Conservation (phyloP, 2,113 vertebrate species). For the Atlantisia rogersi region DNA sequence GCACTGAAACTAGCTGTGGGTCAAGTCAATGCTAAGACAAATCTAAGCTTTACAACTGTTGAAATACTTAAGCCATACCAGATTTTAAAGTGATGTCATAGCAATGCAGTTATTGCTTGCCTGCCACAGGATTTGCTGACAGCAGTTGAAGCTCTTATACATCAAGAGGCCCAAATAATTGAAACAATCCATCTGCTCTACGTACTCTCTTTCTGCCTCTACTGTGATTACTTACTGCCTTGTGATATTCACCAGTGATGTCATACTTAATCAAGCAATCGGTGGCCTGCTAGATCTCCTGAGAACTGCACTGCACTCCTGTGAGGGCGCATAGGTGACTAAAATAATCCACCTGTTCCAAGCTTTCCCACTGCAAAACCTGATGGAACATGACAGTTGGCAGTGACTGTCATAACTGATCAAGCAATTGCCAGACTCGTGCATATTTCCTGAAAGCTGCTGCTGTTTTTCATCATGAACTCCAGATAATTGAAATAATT, state of each 20-base stretch:
- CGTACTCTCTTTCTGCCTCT: neutral
- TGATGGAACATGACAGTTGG: constrained; percentile 24
- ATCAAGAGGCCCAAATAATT: constrained; percentile 38
- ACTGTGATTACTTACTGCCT: neutral
- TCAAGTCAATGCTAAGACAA: constrained; percentile 32
- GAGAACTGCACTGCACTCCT: neutral
- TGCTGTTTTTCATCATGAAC: constrained; percentile 57
- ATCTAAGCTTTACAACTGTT: constrained; percentile 47
- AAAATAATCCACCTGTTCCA: constrained; percentile 24
- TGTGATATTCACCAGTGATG: constrained; percentile 39
- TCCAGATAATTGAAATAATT: constrained; percentile 68
- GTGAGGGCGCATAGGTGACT: neutral
- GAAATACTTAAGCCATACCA: constrained; percentile 42
- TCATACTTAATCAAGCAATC: constrained; percentile 23
- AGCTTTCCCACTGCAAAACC: neutral
- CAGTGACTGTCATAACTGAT: constrained; percentile 23
- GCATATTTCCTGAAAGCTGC: constrained; percentile 46
- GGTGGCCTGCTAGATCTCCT: neutral
- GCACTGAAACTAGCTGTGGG: neutral
- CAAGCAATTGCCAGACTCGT: neutral
- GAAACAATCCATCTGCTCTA: constrained; percentile 43
- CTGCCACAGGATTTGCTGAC: constrained; percentile 41
- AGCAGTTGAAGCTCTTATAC: constrained; percentile 50
- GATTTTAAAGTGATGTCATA: constrained; percentile 41
- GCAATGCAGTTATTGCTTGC: constrained; percentile 38